Evolutionary conservation across 2,888 invertebrate genomes (phyloP).

Genomic region (Plagodis dolabraria): DNA sequence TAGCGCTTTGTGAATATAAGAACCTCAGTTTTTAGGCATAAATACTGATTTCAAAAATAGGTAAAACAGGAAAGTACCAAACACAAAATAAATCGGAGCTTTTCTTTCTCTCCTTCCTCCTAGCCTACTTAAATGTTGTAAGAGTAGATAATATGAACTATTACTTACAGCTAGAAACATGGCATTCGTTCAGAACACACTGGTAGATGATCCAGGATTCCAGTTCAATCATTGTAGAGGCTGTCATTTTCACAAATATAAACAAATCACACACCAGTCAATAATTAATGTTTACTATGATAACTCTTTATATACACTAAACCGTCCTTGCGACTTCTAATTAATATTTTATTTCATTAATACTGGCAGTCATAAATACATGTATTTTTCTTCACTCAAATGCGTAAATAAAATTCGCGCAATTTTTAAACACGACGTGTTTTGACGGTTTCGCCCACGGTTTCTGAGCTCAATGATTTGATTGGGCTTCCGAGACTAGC

Average conservation of each 20-base stretch:
- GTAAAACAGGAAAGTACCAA: no score
- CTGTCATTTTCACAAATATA: slow-evolving; percentile 70
- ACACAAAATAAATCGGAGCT: no score
- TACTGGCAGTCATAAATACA: slow-evolving; percentile 45
- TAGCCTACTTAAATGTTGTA: no score
- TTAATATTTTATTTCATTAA: slow-evolving; percentile 30
- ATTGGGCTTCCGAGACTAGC: slow-evolving; percentile 50
- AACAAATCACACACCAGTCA: slow-evolving; percentile 51
- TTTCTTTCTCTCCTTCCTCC: no score
- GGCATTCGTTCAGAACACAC: slow-evolving; percentile 88
- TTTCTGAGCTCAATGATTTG: slow-evolving; percentile 64
- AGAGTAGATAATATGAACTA: slow-evolving; percentile 7
- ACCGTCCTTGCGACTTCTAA: slow-evolving; percentile 45
- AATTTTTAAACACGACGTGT: slow-evolving; percentile 50
- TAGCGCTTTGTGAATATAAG: no score
- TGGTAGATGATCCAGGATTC: slow-evolving; percentile 90
- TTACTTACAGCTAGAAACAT: slow-evolving; percentile 87
- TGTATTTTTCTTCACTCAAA: slow-evolving; percentile 48
- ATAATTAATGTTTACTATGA: slow-evolving; percentile 44
- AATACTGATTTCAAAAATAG: no score
- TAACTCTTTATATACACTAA: slow-evolving; percentile 34
- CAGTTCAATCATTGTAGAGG: slow-evolving; percentile 86
- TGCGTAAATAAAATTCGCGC: slow-evolving; percentile 59
- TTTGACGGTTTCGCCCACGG: slow-evolving; percentile 67
- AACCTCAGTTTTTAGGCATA: no score